A percentile compares a stretch with the other conserved stretches of the same genome.
Evolutionary conservation across 1,140 invertebrate species (phyloP).

Genomic region (Bombus sibiricus): DNA sequence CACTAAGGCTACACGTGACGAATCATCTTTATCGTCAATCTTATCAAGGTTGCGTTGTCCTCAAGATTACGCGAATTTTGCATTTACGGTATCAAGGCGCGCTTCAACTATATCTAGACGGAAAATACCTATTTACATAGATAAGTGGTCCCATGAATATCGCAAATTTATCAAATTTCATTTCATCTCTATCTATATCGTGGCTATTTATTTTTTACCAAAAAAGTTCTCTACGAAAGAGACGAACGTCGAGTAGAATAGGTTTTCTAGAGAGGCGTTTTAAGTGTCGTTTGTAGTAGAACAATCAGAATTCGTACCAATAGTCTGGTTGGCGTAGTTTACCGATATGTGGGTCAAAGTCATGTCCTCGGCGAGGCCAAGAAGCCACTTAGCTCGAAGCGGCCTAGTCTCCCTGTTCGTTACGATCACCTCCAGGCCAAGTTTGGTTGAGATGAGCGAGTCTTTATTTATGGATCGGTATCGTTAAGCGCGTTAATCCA

Average conservation of each 20-base stretch:
- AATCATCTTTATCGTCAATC: slow-evolving; percentile 71
- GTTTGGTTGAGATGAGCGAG: slow-evolving; percentile 76
- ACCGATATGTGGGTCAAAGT: slow-evolving; percentile 81
- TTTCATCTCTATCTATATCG: neutral
- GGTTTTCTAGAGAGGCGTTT: neutral
- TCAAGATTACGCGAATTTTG: neutral
- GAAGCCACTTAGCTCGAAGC: slow-evolving; percentile 74
- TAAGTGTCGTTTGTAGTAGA: slow-evolving; percentile 18
- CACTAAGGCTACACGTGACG: slow-evolving; percentile 57
- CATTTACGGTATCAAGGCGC: neutral
- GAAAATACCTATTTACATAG: no score
- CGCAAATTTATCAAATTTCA: neutral
- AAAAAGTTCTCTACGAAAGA: no score
- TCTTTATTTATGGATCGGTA: slow-evolving; percentile 75
- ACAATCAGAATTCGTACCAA: slow-evolving; percentile 47
- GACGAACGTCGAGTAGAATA: neutral
- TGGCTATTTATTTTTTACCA: neutral
- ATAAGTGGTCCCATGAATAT: neutral
- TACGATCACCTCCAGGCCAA: slow-evolving; percentile 70
- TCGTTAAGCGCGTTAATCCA: slow-evolving; percentile 6
- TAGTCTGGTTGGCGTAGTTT: slow-evolving; percentile 63
- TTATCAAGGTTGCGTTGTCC: slow-evolving; percentile 57
- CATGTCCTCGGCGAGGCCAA: slow-evolving; percentile 79
- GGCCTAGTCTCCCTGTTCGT: slow-evolving; percentile 70
- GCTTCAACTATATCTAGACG: neutral